Evolutionary conservation across 2,888 invertebrate genomes (phyloP).

Genomic region (Eilema sororculum): DNA sequence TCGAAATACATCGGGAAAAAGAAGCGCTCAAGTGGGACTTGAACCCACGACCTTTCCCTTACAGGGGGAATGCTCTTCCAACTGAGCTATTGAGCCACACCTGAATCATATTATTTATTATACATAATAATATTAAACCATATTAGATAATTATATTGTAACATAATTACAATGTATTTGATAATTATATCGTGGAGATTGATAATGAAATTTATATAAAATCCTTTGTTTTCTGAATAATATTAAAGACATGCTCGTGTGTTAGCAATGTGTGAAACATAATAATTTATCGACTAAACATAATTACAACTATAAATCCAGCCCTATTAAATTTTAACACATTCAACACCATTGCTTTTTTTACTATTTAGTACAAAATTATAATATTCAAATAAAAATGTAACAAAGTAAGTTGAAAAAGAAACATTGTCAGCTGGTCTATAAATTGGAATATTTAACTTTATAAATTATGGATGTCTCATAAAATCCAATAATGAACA

Average conservation of each 20-base stretch:
- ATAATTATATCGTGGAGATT: neutral
- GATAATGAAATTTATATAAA: neutral
- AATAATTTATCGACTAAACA: conserved; percentile 19
- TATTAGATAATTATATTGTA: neutral
- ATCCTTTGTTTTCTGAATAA: neutral
- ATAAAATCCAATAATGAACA: too few relatives aligned
- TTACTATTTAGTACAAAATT: neutral
- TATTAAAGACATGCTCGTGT: neutral
- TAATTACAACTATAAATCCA: conserved; percentile 38
- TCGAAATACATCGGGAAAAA: neutral
- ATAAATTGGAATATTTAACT: too few relatives aligned
- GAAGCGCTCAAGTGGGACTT: too few relatives aligned
- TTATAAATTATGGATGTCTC: too few relatives aligned
- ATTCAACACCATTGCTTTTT: conserved; percentile 12
- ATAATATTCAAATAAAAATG: too few relatives aligned
- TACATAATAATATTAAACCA: neutral
- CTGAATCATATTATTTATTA: too few relatives aligned
- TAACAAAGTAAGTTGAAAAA: too few relatives aligned
- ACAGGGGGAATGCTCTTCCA: too few relatives aligned
- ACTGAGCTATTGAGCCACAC: too few relatives aligned
- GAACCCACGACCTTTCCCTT: too few relatives aligned
- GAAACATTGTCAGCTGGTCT: too few relatives aligned
- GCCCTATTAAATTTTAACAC: conserved; percentile 32
- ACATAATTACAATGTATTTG: neutral
- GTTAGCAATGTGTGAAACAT: neutral